These are phyloP conservation scores for Schlechtendalia chinensis DNA, from an alignment of 1,140 invertebrate species.

Conservation along the genomic window DNA sequence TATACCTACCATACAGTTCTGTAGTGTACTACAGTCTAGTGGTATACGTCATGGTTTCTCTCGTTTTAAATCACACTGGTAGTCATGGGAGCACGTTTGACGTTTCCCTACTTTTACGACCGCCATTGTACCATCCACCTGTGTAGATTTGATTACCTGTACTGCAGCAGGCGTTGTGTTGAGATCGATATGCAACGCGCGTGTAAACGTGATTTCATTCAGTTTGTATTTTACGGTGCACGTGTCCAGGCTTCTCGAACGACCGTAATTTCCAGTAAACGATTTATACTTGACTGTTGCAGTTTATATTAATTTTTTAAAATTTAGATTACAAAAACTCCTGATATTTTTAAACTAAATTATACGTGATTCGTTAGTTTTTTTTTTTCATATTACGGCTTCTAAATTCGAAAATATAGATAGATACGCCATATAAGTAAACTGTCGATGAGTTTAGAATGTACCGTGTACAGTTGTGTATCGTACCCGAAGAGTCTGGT, in stretches of 20 bases:
- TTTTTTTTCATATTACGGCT: not conserved
- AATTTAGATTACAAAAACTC: not conserved
- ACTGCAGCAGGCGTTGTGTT: not conserved
- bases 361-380: not conserved
- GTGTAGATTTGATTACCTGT: not conserved
- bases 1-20: not conserved
- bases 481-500: slow-evolving; percentile 9
- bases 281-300: too few species aligned
- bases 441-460: not conserved
- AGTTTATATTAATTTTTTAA: too few species aligned
- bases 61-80: not conserved
- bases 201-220: slow-evolving; percentile 5
- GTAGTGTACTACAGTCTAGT: not conserved
- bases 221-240: slow-evolving; percentile 6
- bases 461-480: slow-evolving; percentile 27
- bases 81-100: slow-evolving; percentile 11
- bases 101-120: slow-evolving; percentile 14
- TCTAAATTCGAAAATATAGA: not conserved
- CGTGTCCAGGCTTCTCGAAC: not conserved
- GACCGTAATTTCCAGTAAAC: not conserved
- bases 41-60: not conserved
- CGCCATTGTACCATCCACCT: not conserved
- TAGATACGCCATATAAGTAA: not conserved
- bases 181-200: not conserved
- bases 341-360: not conserved